A percentile compares a stretch with the other conserved stretches of the same genome.
phyloP scores from a whole-genome alignment of 2,113 vertebrate genomes.

The Peromyscus polionotus region DNA sequence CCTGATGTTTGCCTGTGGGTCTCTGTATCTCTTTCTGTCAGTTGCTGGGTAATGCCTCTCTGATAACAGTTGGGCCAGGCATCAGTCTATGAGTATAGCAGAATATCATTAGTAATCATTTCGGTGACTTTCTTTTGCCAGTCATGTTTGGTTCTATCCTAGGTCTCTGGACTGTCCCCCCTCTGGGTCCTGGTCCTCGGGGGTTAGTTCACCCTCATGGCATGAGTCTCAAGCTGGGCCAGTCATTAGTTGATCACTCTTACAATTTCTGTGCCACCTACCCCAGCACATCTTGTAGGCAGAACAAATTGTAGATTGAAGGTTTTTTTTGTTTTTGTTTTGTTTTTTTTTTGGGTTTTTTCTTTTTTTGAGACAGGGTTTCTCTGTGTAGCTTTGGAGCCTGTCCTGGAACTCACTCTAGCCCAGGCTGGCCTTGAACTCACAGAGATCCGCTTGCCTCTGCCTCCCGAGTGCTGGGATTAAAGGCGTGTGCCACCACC shows the following conservation, averaged over 20 bases:
- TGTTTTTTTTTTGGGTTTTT: no score
- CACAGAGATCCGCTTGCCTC: no score
- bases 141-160: neutral
- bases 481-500: no score
- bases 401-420: no score
- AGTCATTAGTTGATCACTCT: neutral
- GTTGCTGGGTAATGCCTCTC: neutral
- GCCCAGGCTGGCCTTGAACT: no score
- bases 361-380: no score
- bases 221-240: neutral
- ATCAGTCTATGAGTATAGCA: neutral
- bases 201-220: neutral
- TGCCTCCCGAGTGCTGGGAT: no score
- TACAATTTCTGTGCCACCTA: neutral
- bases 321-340: neutral
- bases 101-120: neutral
- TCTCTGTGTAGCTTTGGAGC: no score
- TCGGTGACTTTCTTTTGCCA: neutral
- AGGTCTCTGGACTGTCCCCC: neutral
- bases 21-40: neutral
- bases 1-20: neutral
- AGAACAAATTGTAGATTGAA: neutral
- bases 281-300: neutral
- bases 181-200: neutral
- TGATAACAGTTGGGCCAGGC: neutral